Evolutionary conservation across 2,113 vertebrate genomes (phyloP), one percentile per base, ranked within the genome.

Genomic region (Geococcyx californianus): DNA sequence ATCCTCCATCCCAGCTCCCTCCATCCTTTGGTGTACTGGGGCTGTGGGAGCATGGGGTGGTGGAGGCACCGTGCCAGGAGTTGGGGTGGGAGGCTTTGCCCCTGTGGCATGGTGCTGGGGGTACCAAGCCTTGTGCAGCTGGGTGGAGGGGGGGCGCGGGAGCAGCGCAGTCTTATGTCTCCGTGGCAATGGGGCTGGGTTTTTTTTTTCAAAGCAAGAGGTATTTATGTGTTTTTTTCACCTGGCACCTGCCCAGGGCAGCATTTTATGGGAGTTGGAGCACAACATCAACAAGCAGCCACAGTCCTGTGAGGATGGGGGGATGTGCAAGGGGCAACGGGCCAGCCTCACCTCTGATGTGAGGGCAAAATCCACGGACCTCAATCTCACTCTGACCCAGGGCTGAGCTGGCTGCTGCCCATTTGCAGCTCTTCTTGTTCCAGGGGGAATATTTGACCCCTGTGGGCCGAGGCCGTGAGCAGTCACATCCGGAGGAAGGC

Each of bases 181-280:
- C 93, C 86, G 79, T 87, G 97, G 97, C 78, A 94, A 94, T 95
- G 72, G 33, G 68, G 86, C 92, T 84, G 96, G 90, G n/a, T n/a
- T n/a, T 49, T 97, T 23, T 73, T 96, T 96, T 94, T 93, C 89
- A 89, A 91, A 42, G 60, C 62, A 19, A 40, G 55, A 74, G 42
- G 51, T 73, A 58, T 31, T 87, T 51, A 13, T 74, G 36, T 49
- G 80, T 5, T n/a, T 88, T 84, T 69, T 78, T 75, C 11, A 1
- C 21, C 63, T 21, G 0, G 33, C 60, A n/a, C 4, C 8, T 7
- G 49, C 45, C 80, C 81, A 58, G 64, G 64, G 31, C 68, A 74
- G 18, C 0, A 1, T 66, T 92, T 84, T 56, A 55, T 2, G 4
- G 73, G 55, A 81, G 33, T 33, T 2, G 2, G 59, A 36, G 19